Evolutionary conservation across 2,888 invertebrate species (phyloP).

Genomic region (Caenorhabditis doughertyi): DNA sequence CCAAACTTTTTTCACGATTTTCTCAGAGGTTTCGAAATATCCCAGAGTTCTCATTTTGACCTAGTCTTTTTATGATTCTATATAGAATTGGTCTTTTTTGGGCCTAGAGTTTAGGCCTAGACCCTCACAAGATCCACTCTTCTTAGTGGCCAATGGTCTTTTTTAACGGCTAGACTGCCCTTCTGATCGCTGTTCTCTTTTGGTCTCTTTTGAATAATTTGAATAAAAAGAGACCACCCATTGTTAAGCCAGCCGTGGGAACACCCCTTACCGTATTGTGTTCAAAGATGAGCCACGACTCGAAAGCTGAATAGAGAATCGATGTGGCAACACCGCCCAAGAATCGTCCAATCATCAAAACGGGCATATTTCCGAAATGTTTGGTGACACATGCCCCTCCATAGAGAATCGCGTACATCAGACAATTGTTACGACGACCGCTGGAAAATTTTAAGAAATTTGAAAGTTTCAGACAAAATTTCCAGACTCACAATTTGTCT

Average conservation of each 20-base stretch:
- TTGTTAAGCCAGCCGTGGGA: conserved; percentile 4
- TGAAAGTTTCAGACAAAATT: not conserved
- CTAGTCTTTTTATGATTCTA: no score
- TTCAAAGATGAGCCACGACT: conserved; percentile 85
- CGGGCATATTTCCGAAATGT: conserved; percentile 84
- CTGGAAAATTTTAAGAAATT: conserved; percentile 73
- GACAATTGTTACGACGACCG: conserved; percentile 84
- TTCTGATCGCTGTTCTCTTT: no score
- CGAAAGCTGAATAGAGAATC: conserved; percentile 85
- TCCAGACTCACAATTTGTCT: conserved; percentile 84
- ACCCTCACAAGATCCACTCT: no score
- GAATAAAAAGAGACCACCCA: not conserved
- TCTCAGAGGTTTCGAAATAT: no score
- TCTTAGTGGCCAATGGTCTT: no score
- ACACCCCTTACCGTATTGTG: conserved; percentile 83
- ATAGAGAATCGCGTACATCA: conserved; percentile 85
- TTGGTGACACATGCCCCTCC: conserved; percentile 85
- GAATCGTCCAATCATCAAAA: conserved; percentile 84
- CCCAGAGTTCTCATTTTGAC: no score
- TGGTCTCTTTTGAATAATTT: no score
- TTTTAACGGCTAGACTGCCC: no score
- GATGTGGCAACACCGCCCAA: conserved; percentile 85
- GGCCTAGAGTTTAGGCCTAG: no score
- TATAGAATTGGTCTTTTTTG: no score
- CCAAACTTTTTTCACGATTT: no score